These are phyloP conservation scores for Helicoverpa armigera DNA, from an alignment of 1,140 invertebrate genomes.

Conservation along the genomic window DNA sequence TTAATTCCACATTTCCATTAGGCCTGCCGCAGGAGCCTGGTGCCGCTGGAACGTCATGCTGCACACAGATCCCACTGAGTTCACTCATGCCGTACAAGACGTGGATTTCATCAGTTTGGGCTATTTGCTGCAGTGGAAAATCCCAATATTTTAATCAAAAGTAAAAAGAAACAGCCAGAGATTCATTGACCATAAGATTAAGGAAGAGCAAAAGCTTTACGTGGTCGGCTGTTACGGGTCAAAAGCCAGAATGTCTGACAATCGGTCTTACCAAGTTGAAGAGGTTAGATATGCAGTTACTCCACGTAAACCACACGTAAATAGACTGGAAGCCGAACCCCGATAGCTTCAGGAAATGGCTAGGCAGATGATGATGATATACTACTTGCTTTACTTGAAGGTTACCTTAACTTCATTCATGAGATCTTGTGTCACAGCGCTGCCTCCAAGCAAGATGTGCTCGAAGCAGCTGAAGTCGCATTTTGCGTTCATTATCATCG, in stretches of 20 bases:
- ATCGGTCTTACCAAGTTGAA: no score
- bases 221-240: no score
- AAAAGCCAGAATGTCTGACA: no score
- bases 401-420: constrained; percentile 43
- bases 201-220: no score
- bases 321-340: no score
- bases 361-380: background rate
- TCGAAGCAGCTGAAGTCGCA: constrained; percentile 48
- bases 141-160: background rate
- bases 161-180: no score
- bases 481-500: constrained; percentile 4
- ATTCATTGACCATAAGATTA: no score
- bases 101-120: background rate
- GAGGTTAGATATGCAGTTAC: no score
- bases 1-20: constrained; percentile 6
- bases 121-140: constrained; percentile 7
- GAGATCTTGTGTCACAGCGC: constrained; percentile 17
- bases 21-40: background rate
- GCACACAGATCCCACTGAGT: background rate
- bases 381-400: no score
- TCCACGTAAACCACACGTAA: no score
- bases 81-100: constrained; percentile 87
- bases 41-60: background rate
- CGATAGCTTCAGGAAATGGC: no score
- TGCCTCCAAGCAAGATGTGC: constrained; percentile 36